These are phyloP conservation scores for Archivesica marissinica DNA, from an alignment of 1,140 invertebrate species.

Conservation along the genomic window DNA sequence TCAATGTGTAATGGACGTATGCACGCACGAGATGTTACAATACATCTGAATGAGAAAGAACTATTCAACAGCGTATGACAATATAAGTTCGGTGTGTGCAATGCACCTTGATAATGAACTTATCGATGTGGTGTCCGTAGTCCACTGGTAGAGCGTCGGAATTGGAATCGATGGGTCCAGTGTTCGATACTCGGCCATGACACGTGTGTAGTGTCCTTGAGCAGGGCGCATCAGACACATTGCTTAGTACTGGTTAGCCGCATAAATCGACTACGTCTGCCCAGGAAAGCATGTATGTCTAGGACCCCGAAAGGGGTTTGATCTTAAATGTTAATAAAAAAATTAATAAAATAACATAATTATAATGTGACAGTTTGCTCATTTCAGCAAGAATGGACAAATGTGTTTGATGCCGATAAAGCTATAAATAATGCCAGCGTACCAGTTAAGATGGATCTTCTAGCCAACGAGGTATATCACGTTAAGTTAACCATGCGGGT, in stretches of 20 bases:
- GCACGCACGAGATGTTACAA: too few species aligned
- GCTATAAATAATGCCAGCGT: neutral
- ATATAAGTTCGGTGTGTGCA: neutral
- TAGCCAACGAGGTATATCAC: constrained; percentile 1
- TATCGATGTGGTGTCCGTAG: neutral
- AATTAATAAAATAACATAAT: neutral
- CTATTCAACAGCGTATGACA: neutral
- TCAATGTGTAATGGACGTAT: too few species aligned
- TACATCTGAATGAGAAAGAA: too few species aligned
- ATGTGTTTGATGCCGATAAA: constrained; percentile 5
- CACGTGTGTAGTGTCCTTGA: too few species aligned
- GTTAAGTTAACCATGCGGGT: neutral
- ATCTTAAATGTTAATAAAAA: neutral
- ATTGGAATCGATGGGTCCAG: too few species aligned
- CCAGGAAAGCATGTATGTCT: too few species aligned
- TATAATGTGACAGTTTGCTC: neutral
- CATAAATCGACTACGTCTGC: too few species aligned
- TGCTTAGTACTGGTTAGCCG: too few species aligned
- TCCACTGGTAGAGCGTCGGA: too few species aligned
- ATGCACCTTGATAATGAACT: neutral
- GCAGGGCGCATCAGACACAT: too few species aligned
- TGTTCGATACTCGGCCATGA: too few species aligned
- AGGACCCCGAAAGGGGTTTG: neutral
- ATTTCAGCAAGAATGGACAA: constrained; percentile 52
- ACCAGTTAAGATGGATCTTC: constrained; percentile 36